Evolutionary conservation across 2,888 invertebrate species (phyloP), one percentile per base, ranked within the genome.

Genomic region (Sphaerophoria rueppellii): DNA sequence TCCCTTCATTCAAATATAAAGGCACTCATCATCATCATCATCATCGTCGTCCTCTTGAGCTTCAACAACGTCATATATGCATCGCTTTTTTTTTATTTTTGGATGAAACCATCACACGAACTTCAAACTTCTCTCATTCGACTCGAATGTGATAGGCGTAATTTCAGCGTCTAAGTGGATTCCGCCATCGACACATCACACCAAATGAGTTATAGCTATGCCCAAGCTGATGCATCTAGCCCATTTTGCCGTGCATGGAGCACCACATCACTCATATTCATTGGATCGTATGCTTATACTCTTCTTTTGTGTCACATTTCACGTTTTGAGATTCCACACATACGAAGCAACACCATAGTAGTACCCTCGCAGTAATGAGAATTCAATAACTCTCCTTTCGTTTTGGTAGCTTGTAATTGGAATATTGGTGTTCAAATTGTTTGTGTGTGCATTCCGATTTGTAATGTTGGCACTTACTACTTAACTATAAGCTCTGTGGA

Each of bases 161-260:
- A 76, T 85, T 81, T 85, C 34, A 73, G 72, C 80, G 70, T 77
- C 85, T 81, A 81, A 85, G 81, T 85, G 73, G 85, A 85, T 85
- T 81, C 69, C 73, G 54, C 76, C 76, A 81, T 77, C 80, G 76
- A 85, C 76, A 77, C 82, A 77, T 67, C 73, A 77, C 60, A 48
- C 46, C 46, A 54, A 24, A 63, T 77, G 71, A 58, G 57, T 48
- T 75, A 52, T 65, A 58, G 57, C 37, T 75, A 52, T 65, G 65
- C 55, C 43, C 14, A 35, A 9, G 50, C 37, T 65, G 71, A 40
- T 61, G 73, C 69, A 70, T 61, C 55, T 34, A 12, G 24, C 12
- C 55, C 67, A 40, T 43, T 43, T 43, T 60, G 0, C 9, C 6
- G 6, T 7, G 72, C 61, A 58, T 40, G 9, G 6, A 40, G 72